Conservation (phyloP, 2,888 invertebrate genomes). For the Lithodes maja region DNA sequence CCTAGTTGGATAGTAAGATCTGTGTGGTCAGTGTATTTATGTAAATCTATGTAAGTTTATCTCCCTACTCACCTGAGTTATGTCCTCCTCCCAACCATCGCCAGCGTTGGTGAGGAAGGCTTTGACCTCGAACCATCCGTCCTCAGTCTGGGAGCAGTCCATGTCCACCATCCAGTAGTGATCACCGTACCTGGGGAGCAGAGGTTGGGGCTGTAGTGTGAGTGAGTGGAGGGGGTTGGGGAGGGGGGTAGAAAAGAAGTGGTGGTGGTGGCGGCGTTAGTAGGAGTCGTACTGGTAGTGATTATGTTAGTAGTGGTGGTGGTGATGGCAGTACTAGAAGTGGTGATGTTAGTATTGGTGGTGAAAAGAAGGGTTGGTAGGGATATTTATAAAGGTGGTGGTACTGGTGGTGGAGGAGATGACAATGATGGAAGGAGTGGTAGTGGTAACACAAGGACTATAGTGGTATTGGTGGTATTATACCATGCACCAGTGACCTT, state of each 20-base stretch:
- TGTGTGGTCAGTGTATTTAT: too few relatives aligned
- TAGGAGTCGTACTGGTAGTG: background rate
- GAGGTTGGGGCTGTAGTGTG: background rate
- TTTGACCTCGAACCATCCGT: conserved; percentile 76
- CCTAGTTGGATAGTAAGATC: too few relatives aligned
- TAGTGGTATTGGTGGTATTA: too few relatives aligned
- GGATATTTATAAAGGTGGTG: too few relatives aligned
- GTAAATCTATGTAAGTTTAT: too few relatives aligned
- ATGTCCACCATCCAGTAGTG: conserved; percentile 76
- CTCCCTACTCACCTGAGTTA: conserved; percentile 64
- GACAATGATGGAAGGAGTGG: too few relatives aligned
- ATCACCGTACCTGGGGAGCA: conserved; percentile 72
- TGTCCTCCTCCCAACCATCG: conserved; percentile 73
- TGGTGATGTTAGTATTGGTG: background rate
- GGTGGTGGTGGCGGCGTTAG: background rate
- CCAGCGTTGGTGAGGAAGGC: conserved; percentile 72
- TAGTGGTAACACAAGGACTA: too few relatives aligned
- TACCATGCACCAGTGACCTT: too few relatives aligned
- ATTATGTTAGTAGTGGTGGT: background rate
- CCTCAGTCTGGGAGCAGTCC: conserved; percentile 74
- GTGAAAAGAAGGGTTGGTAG: background rate
- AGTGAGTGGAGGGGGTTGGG: too few relatives aligned
- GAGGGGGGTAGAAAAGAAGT: background rate
- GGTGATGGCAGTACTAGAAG: too few relatives aligned
- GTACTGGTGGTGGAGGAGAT: too few relatives aligned